A percentile compares a stretch with the other conserved stretches of the same genome.
These are phyloP conservation scores for Drosophila formosana DNA, from an alignment of 2,888 invertebrate genomes.

Conservation along the genomic window DNA sequence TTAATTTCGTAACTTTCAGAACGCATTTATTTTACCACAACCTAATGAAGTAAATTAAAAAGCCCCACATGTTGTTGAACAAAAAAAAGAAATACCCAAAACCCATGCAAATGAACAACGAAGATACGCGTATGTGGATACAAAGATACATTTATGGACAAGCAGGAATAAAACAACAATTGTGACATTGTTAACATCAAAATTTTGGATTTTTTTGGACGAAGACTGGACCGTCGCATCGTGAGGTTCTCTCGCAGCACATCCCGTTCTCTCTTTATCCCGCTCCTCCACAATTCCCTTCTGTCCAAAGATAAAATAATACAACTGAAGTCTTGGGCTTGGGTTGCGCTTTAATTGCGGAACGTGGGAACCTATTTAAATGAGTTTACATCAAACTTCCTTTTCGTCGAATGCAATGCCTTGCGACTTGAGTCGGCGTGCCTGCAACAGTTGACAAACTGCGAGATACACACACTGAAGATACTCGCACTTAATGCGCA, in stretches of 20 bases:
- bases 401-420: slow-evolving; percentile 46
- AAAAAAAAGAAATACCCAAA: slow-evolving; percentile 30
- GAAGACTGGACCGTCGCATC: slow-evolving; percentile 12
- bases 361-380: slow-evolving; percentile 78
- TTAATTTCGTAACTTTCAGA: slow-evolving; percentile 6
- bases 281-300: neutral
- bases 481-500: slow-evolving; percentile 51
- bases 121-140: slow-evolving; percentile 27
- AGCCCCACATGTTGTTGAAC: slow-evolving; percentile 76
- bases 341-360: slow-evolving; percentile 69
- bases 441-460: slow-evolving; percentile 35
- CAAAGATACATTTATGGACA: slow-evolving; percentile 55
- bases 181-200: slow-evolving; percentile 61
- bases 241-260: slow-evolving; percentile 1
- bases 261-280: neutral
- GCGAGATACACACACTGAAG: slow-evolving; percentile 44
- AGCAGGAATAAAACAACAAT: slow-evolving; percentile 33
- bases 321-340: slow-evolving; percentile 39
- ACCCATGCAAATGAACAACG: slow-evolving; percentile 15
- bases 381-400: slow-evolving; percentile 62
- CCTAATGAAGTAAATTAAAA: slow-evolving; percentile 74
- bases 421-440: neutral
- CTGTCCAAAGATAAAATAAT: slow-evolving; percentile 1
- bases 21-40: slow-evolving; percentile 56
- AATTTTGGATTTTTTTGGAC: slow-evolving; percentile 25